A percentile compares a stretch with the other conserved stretches of the same genome.
Evolutionary conservation across 1,140 invertebrate genomes (phyloP).

Genomic region (Ptiloglossa arizonensis): DNA sequence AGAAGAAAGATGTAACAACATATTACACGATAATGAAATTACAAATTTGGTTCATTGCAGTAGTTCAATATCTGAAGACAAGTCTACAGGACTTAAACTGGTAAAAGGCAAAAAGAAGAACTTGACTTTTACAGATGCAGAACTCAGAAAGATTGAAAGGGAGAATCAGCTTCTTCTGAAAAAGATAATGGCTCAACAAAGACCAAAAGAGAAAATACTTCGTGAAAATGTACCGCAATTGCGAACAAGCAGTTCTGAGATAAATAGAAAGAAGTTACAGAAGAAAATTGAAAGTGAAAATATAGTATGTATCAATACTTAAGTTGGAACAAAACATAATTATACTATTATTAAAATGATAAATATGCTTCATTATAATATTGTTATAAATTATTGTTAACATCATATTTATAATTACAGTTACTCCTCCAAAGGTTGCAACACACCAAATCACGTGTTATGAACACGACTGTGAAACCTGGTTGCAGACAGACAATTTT

Average conservation of each 20-base stretch:
- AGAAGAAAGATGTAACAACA: neutral
- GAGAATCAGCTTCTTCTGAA: constrained; percentile 80
- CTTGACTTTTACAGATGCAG: constrained; percentile 80
- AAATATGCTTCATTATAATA: neutral
- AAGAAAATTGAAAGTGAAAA: constrained; percentile 75
- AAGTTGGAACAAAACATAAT: neutral
- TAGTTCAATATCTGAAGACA: constrained; percentile 8
- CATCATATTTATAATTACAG: constrained; percentile 59
- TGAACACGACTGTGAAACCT: constrained; percentile 51
- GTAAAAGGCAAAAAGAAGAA: constrained; percentile 67
- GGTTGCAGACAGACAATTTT: constrained; percentile 66
- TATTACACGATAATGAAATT: neutral
- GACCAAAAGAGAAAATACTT: constrained; percentile 56
- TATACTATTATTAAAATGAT: too few species aligned
- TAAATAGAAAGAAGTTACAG: constrained; percentile 74
- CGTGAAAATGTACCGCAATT: constrained; percentile 22
- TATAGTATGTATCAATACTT: constrained; percentile 61
- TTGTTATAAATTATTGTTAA: neutral
- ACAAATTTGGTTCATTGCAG: constrained; percentile 1
- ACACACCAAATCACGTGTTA: constrained; percentile 69
- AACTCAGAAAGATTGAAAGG: constrained; percentile 78
- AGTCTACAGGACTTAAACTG: neutral
- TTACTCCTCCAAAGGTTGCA: constrained; percentile 70
- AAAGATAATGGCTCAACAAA: constrained; percentile 78
- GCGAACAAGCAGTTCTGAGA: constrained; percentile 70